Evolutionary conservation across 2,888 invertebrate genomes (phyloP).

Genomic region (Artemia sinica): DNA sequence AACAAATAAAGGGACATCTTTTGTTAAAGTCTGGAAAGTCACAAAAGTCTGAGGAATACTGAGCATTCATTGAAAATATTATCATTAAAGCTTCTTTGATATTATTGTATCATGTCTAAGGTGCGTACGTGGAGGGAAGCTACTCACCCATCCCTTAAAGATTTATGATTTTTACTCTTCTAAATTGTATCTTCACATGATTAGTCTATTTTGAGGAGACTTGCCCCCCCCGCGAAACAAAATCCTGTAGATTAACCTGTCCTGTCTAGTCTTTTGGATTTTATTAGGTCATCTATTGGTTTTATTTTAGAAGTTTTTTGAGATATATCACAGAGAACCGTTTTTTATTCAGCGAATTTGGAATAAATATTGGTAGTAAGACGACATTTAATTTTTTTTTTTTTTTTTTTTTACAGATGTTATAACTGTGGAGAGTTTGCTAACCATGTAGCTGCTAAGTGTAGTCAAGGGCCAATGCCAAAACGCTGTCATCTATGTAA

Average conservation of each 20-base stretch:
- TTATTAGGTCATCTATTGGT: not conserved
- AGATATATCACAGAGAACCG: too few species aligned
- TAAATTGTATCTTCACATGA: not conserved
- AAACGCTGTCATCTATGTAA: constrained; percentile 81
- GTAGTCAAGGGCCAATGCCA: constrained; percentile 68
- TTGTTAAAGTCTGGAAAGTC: too few species aligned
- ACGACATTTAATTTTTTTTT: not conserved
- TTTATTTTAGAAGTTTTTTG: not conserved
- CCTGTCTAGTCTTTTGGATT: not conserved
- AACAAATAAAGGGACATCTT: too few species aligned
- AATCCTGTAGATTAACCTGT: too few species aligned
- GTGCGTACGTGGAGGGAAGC: not conserved
- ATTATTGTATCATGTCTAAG: not conserved
- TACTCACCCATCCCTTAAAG: too few species aligned
- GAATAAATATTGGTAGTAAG: too few species aligned
- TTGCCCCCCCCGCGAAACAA: too few species aligned
- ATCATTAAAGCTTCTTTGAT: too few species aligned
- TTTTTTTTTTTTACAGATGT: constrained; percentile 42
- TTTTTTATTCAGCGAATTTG: too few species aligned
- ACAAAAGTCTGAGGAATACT: too few species aligned
- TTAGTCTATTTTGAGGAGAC: too few species aligned
- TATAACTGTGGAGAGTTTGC: constrained; percentile 86
- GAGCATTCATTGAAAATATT: too few species aligned
- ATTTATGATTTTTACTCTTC: not conserved
- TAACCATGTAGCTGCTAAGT: constrained; percentile 79